phyloP scores from a whole-genome alignment of 1,140 invertebrate genomes.

The Ceratosolen solmsi region DNA sequence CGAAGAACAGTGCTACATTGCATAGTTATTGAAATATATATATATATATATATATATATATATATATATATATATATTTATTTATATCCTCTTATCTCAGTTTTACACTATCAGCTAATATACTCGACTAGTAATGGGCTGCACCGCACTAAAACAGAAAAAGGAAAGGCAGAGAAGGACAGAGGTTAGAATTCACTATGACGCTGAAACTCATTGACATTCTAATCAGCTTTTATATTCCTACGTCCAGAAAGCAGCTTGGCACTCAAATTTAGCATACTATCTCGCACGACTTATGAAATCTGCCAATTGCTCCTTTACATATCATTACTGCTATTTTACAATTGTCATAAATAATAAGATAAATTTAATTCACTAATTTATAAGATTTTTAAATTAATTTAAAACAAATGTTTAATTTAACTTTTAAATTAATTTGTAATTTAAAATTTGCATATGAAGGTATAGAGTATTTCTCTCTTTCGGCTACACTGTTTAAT shows the following conservation, averaged over 20 bases:
- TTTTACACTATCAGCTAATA: conserved; percentile 11
- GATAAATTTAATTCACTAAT: too few species aligned
- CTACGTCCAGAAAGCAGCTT: conserved; percentile 60
- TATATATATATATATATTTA: too few species aligned
- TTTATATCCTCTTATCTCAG: too few species aligned
- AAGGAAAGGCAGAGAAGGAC: background rate
- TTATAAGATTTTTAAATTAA: too few species aligned
- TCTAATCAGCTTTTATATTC: conserved; percentile 61
- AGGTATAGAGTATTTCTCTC: too few species aligned
- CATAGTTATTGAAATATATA: too few species aligned
- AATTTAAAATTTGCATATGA: too few species aligned
- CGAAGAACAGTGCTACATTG: too few species aligned
- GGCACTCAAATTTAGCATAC: conserved; percentile 58
- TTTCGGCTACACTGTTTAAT: too few species aligned
- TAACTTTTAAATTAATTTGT: too few species aligned
- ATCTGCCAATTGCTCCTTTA: conserved; percentile 31
- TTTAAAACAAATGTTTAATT: too few species aligned
- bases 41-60: too few species aligned
- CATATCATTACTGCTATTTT: conserved; percentile 32
- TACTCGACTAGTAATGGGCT: background rate
- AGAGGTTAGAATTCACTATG: background rate
- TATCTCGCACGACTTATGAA: conserved; percentile 54
- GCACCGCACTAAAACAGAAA: background rate
- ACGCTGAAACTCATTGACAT: conserved; percentile 61
- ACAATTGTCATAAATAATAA: background rate